Evolutionary conservation across 1,140 invertebrate genomes (phyloP).

Genomic region (Grapholita molesta): DNA sequence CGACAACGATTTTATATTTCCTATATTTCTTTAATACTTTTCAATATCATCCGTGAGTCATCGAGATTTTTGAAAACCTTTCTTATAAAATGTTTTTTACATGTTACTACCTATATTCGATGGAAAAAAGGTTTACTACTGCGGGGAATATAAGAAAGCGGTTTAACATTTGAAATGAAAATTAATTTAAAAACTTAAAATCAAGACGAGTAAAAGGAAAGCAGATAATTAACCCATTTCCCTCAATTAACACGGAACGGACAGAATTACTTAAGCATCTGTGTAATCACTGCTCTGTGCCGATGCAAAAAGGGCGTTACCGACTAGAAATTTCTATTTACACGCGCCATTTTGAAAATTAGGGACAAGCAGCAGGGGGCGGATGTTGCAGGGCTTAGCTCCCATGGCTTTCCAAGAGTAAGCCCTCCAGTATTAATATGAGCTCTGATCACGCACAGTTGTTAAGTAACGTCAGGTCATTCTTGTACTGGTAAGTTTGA

Average conservation of each 20-base stretch:
- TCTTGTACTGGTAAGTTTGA: not conserved
- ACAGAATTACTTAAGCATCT: constrained; percentile 64
- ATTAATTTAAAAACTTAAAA: constrained; percentile 28
- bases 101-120: too few relatives aligned
- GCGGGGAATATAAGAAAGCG: not conserved
- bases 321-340: not conserved
- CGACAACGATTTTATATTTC: too few relatives aligned
- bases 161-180: not conserved
- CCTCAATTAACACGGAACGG: constrained; percentile 63
- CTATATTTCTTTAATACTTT: too few relatives aligned
- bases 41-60: too few relatives aligned
- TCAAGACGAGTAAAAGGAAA: constrained; percentile 59
- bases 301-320: not conserved
- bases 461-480: not conserved
- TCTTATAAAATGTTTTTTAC: too few relatives aligned
- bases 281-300: constrained; percentile 46
- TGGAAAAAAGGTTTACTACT: not conserved
- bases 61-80: too few relatives aligned
- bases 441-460: not conserved
- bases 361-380: not conserved
- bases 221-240: constrained; percentile 70
- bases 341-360: not conserved
- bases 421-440: not conserved
- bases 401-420: not conserved
- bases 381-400: not conserved